Base-by-base conservation (phyloP, 2,797 vertebrate species). In the Manis javanica region DNA sequence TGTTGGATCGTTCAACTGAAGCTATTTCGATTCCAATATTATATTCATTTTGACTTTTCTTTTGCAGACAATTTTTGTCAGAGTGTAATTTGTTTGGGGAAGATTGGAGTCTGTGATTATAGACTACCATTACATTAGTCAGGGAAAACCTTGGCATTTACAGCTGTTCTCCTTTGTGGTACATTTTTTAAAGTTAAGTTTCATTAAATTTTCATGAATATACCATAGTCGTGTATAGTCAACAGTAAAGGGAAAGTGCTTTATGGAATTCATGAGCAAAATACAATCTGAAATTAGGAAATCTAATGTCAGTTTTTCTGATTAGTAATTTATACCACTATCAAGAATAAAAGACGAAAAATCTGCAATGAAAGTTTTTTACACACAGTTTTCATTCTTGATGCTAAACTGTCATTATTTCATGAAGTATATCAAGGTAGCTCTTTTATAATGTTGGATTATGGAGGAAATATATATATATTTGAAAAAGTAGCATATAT, bases 81-180 rank as follows among this genome's bases (percentile, higher is more conserved):
- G 79, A 97, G 87, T 97, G 94, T 93, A 95, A 93, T 96, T 98
- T 95, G 71, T 94, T 98, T 97, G 96, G 93, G 92, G 92, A 59
- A 90, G 71, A 92, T 26, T 81, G 37, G 64, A 86, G 72, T 87
- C 90, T 78, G 29, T 95, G 97, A 98, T 97, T 97, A 97, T 34
- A 97, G 68, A 63, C 66, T 96, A 96, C 2, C 21, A 37, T 87
- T 97, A 42, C 66, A 87, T 93, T 97, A 87, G 31, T 75, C 97
- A 97, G 96, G 77, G 91, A 55, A 39, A 97, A 96, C 69, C 71
- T 93, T 96, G 74, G 51, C 68, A 63, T 71, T 90, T 96, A 57
- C 77, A 92, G 14, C 75, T 95, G 84, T 87, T 95, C 64, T 96
- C 93, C 97, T 98, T 82, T 81, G 84, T 75, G 64, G 94, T 91